phyloP scores from a whole-genome alignment of 53 echinoderm and acorn worm species.

The Henricia sp. region DNA sequence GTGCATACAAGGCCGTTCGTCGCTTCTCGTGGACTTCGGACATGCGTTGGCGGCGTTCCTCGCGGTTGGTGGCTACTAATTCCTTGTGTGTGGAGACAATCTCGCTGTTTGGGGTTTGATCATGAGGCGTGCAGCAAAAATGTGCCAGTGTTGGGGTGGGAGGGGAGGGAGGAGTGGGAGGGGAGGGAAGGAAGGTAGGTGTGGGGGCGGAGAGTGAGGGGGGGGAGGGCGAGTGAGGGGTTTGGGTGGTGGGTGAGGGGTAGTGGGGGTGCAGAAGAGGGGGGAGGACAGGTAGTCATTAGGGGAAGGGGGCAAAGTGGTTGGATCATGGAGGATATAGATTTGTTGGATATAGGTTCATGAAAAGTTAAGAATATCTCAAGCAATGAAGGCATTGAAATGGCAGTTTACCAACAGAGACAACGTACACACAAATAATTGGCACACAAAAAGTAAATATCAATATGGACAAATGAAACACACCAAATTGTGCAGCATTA shows the following conservation, averaged over 20 bases:
- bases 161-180: slow-evolving; percentile 3
- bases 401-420: not conserved
- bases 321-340: not conserved
- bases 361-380: too few species aligned
- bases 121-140: not conserved
- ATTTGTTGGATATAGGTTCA: too few species aligned
- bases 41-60: slow-evolving; percentile 83
- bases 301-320: not conserved
- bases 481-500: too few species aligned
- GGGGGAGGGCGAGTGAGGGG: not conserved
- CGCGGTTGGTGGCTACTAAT: slow-evolving; percentile 66
- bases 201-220: slow-evolving; percentile 3
- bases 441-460: not conserved
- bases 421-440: not conserved
- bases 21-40: slow-evolving; percentile 72
- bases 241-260: not conserved
- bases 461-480: too few species aligned
- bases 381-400: too few species aligned
- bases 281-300: not conserved
- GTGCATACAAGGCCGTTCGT: slow-evolving; percentile 80
- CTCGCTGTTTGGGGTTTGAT: slow-evolving; percentile 64
- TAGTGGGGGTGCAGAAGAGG: not conserved
- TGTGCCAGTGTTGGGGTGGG: not conserved
- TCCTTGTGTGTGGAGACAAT: slow-evolving; percentile 79
- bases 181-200: not conserved